Base-by-base conservation (phyloP, 1,140 invertebrate species). In the Pentalonia nigronervosa region DNA sequence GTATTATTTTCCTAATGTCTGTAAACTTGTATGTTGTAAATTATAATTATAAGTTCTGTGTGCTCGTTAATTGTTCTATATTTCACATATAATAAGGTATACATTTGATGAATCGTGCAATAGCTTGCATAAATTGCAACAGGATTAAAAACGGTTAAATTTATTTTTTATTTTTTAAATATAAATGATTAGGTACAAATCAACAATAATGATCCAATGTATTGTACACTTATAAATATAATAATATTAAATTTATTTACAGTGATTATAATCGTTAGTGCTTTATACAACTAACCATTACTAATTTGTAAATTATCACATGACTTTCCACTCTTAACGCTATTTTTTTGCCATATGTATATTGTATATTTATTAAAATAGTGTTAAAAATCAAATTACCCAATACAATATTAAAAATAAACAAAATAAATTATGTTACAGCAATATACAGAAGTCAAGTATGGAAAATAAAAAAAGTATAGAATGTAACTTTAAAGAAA, bases 281-380 rank as follows among this genome's bases (percentile, higher is more conserved):
- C 2, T 92, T 48, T 47, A 8, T 36, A n/a, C n/a, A 76, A 91
- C 23, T 92, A 81, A 91, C 30, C 25, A 83, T 92, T 84, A 84
- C 48, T 84, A 6, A 56, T 86, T 93, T 86, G 81, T 45, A 86
- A 48, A 36, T 86, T 93, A 93, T 93, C 91, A 93, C n/a, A 93
- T 93, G 91, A 93, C 91, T 93, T 93, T 93, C 25, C 91, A 93
- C 91, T 93, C 91, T n/a, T 56, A 86, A 93, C 34, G 45, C 48
- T 76, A 76, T 41, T 56, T 56, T 47, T 45, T 41, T 41, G 41
- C 41, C 41, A 14, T 47, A 21, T 7, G 21, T 86, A 86, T 86
- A 3, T n/a, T 23, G 6, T 25, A 2, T 23, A 41, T 21, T 34
- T 45, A 87, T 48, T 36, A 83, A 92, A 81, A 83, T 81, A 92